phyloP scores from a whole-genome alignment of 2,113 vertebrate species.

The Pagrus major region DNA sequence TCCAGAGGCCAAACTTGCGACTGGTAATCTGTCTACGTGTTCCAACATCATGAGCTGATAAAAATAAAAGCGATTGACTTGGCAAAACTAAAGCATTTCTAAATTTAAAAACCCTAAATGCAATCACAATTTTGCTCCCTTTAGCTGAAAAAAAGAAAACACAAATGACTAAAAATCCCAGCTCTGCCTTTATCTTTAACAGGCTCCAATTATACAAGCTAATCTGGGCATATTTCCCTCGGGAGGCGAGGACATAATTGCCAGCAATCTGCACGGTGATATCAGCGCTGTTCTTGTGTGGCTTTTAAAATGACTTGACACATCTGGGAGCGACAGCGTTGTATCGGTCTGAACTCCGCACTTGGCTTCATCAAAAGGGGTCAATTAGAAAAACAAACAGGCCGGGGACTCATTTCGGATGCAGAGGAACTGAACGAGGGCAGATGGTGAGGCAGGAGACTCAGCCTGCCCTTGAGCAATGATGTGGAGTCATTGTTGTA shows the following conservation, averaged over 20 bases:
- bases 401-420: conserved; percentile 54
- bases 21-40: neutral
- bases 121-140: conserved; percentile 35
- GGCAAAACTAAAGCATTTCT: conserved; percentile 5
- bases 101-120: conserved; percentile 23
- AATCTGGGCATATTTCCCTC: conserved; percentile 82
- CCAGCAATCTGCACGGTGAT: conserved; percentile 73
- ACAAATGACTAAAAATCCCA: conserved; percentile 56
- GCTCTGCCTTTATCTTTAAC: conserved; percentile 74
- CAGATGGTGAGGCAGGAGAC: conserved; percentile 72
- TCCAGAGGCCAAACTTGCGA: conserved; percentile 15
- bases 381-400: conserved; percentile 76
- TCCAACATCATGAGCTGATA: neutral
- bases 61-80: conserved; percentile 19
- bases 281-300: conserved; percentile 67
- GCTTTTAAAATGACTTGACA: conserved; percentile 74
- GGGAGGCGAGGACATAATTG: conserved; percentile 78
- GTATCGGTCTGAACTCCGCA: conserved; percentile 52
- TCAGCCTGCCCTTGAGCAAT: conserved; percentile 66
- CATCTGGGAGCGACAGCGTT: conserved; percentile 58
- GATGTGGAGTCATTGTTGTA: conserved; percentile 58
- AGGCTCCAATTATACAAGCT: conserved; percentile 79
- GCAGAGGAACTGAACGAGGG: conserved; percentile 46
- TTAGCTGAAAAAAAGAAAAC: conserved; percentile 18
- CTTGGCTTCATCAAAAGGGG: conserved; percentile 70